Evolutionary conservation across 1,140 invertebrate species (phyloP), one percentile per base, ranked within the genome.

Genomic region (Drosophila pachea): DNA sequence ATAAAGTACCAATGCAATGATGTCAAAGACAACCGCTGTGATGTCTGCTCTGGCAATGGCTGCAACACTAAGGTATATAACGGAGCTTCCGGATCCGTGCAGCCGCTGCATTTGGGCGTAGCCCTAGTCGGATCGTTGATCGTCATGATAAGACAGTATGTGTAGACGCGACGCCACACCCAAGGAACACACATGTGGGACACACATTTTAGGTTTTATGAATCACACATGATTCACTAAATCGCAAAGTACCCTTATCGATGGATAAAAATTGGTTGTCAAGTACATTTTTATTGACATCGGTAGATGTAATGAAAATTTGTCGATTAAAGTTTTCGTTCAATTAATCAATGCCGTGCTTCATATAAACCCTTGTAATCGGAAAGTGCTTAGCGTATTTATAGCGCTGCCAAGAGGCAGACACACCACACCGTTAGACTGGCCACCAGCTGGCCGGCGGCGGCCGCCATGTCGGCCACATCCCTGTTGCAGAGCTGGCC

Each of bases 401-500:
- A n/a, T n/a, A n/a, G n/a, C n/a, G n/a, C n/a, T n/a, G n/a, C 56
- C 8, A 42, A 4, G 5, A 55, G 5, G 7, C 40, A 42, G n/a
- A 60, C n/a, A 12, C 45, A 16, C 29, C 45, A 43, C 12, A 69
- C 38, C 2, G 77, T 36, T 0, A 73, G 31, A 7, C 7, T 7
- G 4, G n/a, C 47, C 33, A 64, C 8, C 2, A 52, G 9, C 16
- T 42, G 40, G 14, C 22, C 22, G 22, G 11, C 40, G 0, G 49
- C 16, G 0, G 36, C 29, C 6, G 7, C 54, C 7, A 7, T 7
- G 5, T 53, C 43, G 0, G 61, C 52, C 48, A 38, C 31, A 4
- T 74, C 55, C n/a, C 38, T 61, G 32, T 84, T 88, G 53, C 87
- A 88, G 11, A 61, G 14, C 14, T 38, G 31, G 0, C 64, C 55